Evolutionary conservation across 2,888 invertebrate genomes (phyloP).

Genomic region (Smittia sp.): DNA sequence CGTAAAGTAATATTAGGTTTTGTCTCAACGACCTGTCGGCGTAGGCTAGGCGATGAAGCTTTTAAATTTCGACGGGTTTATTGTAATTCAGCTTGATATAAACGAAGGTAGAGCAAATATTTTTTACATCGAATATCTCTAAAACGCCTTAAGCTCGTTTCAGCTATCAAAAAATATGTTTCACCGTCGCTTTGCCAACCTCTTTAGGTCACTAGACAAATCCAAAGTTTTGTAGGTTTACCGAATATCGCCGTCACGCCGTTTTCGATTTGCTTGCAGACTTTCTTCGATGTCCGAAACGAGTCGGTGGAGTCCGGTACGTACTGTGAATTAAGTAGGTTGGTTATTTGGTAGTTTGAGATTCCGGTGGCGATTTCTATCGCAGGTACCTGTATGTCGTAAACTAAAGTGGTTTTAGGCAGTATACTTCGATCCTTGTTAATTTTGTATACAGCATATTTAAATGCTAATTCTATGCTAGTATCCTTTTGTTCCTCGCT

Average conservation of each 20-base stretch:
- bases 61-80: no score
- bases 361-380: neutral
- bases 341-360: neutral
- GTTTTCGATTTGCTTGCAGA: constrained; percentile 75
- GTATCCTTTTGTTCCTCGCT: constrained; percentile 85
- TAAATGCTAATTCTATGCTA: constrained; percentile 85
- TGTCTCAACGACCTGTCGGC: no score
- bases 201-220: no score
- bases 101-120: no score
- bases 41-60: no score
- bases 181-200: no score
- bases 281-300: constrained; percentile 88
- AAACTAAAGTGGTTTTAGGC: constrained; percentile 84
- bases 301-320: constrained; percentile 60
- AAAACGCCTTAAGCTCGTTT: no score
- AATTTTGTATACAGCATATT: constrained; percentile 90
- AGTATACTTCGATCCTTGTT: constrained; percentile 82
- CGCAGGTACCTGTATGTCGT: constrained; percentile 70
- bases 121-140: no score
- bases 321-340: constrained; percentile 18
- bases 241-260: constrained; percentile 76
- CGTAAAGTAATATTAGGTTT: no score
- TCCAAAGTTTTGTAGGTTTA: no score
- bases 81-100: no score
- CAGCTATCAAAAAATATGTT: no score